Percentiles rank a stretch among this genome's conserved stretches.
Conservation (phyloP, 2,888 invertebrate species). For the Andrena haemorrhoa region DNA sequence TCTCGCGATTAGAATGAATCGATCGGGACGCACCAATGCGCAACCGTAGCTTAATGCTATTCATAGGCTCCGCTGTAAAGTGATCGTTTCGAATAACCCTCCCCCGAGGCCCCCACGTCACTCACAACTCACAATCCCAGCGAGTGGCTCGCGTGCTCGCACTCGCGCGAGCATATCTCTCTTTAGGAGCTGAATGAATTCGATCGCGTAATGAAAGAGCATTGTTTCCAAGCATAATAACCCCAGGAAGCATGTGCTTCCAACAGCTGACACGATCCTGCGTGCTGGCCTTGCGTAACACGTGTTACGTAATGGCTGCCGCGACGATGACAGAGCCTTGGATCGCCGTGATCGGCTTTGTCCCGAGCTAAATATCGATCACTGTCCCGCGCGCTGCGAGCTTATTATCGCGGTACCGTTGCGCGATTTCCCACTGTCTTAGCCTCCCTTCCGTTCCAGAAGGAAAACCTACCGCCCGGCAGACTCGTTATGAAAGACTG, state of each 20-base stretch:
- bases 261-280: slow-evolving; percentile 63
- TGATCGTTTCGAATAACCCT: neutral
- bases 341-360: slow-evolving; percentile 64
- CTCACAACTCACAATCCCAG: neutral
- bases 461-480: neutral
- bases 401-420: slow-evolving; percentile 51
- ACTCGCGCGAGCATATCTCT: neutral
- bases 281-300: slow-evolving; percentile 60
- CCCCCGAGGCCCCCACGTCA: neutral
- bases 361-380: slow-evolving; percentile 71
- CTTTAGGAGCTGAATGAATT: slow-evolving; percentile 27
- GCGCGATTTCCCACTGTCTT: slow-evolving; percentile 36
- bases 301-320: slow-evolving; percentile 61
- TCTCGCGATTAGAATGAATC: neutral
- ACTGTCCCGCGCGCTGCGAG: slow-evolving; percentile 40
- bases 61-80: too few species aligned
- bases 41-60: too few species aligned
- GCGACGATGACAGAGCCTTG: slow-evolving; percentile 50
- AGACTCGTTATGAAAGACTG: slow-evolving; percentile 48
- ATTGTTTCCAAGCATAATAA: slow-evolving; percentile 57
- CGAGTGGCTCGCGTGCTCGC: neutral
- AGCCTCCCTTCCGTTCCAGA: slow-evolving; percentile 10
- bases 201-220: slow-evolving; percentile 41
- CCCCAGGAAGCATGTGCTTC: slow-evolving; percentile 49
- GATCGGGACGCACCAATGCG: too few species aligned